Evolutionary conservation across 2,797 vertebrate genomes (phyloP), one percentile per base, ranked within the genome.

Genomic region (Craterocephalus amniculus): DNA sequence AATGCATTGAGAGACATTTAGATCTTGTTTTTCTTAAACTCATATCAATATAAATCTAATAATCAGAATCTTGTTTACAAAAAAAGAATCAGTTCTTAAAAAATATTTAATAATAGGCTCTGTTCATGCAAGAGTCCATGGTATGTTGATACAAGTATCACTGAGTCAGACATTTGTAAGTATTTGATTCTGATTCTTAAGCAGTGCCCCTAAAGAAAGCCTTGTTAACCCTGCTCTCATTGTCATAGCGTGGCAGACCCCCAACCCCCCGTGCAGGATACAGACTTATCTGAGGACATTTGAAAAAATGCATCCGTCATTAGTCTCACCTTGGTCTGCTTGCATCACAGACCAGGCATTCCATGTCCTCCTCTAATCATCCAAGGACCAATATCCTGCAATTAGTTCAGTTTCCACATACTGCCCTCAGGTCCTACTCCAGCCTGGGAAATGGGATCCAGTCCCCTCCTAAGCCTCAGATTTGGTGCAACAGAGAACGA

Each of bases 331-430:
- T 94, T 91, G 92, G 93, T 90, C 93, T 86, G 95, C 96, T 96
- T 97, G 95, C 95, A 95, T 97, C 95, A 96, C 95, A 96, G 95
- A 95, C 94, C 94, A 95, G 94, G 95, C 95, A 95, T 96, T 96
- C 92, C 95, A 94, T 95, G 95, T 94, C 93, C 92, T 95, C 94
- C 94, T 96, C 94, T 96, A 96, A 97, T 97, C 96, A 97, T 96
- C 94, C 91, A 88, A 96, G 94, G 93, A 95, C 95, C 95, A 95
- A 96, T 95, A 96, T 96, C 96, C 95, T 96, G 96, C 96, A 97
- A 96, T 97, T 96, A 96, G 95, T 95, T 87, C 93, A 94, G 94
- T 97, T 96, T 96, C 95, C 91, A 92, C 88, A 88, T 87, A 89
- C 76, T 93, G 95, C 95, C 96, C 95, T 89, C 85, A 87, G 94